These are phyloP conservation scores for Cottus gobio DNA, from an alignment of 2,113 vertebrate genomes.

Conservation along the genomic window DNA sequence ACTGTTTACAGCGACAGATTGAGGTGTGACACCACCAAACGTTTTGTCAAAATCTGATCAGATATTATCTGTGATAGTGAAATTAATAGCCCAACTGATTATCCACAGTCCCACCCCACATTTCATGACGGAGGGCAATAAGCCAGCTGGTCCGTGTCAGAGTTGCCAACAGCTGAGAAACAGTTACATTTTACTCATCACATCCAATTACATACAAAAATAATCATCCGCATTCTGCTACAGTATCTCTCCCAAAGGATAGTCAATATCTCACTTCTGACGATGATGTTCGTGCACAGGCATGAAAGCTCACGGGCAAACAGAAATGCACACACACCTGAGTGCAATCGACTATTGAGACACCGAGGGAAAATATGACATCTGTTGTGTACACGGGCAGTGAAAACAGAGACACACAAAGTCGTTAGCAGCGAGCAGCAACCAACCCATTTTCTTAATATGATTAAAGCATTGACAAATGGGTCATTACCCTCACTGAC, in stretches of 20 bases:
- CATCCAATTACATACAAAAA: background rate
- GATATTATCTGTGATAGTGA: background rate
- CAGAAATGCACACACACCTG: constrained; percentile 7
- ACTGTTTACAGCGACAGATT: constrained; percentile 14
- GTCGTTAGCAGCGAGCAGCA: constrained; percentile 61
- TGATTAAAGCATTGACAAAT: constrained; percentile 72
- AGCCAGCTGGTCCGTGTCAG: background rate
- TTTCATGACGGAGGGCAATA: constrained; percentile 7
- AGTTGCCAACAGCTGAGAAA: constrained; percentile 19
- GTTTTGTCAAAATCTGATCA: constrained; percentile 12
- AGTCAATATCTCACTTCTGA: constrained; percentile 3
- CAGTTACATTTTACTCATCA: constrained; percentile 8
- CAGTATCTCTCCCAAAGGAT: background rate
- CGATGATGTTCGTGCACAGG: background rate
- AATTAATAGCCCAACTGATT: constrained; percentile 24
- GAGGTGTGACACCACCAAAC: constrained; percentile 2
- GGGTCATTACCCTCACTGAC: constrained; percentile 61
- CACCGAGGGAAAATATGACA: constrained; percentile 49
- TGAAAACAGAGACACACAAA: constrained; percentile 54
- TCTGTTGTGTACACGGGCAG: constrained; percentile 40
- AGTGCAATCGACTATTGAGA: constrained; percentile 33
- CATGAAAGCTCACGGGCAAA: background rate
- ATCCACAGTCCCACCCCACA: background rate
- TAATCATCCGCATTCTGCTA: background rate
- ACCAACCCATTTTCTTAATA: constrained; percentile 65